Evolutionary conservation across 2,113 vertebrate species (phyloP), one percentile per base, ranked within the genome.

Genomic region (Mormyrus lacerda): DNA sequence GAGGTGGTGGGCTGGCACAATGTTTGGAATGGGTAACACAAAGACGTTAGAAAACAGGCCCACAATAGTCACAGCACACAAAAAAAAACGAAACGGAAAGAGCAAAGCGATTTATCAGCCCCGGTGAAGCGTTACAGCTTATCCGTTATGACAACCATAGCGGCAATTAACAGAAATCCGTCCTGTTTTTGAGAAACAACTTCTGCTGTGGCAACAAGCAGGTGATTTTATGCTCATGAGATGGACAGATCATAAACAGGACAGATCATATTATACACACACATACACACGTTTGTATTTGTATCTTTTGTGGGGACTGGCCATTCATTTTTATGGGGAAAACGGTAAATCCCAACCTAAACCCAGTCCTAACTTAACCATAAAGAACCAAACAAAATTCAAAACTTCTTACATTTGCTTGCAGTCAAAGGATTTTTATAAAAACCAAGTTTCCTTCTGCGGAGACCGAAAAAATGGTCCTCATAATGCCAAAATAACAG

Each of bases 1-100:
- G 91, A 88, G 24, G 21, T 42, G 35, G 24, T 86, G 89, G 92
- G 58, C 17, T 45, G 42, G 44, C 48, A 83, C 11, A 45, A 21
- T 0, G 44, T 47, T 19, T 15, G 10, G 45, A 69, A 11, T 9
- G 61, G 87, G 24, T 27, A 87, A 88, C 21, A 65, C 0, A 4
- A 82, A 82, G 39, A 44, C 4, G 13, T 42, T 4, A 39, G 27
- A 44, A 44, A 83, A 45, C 5, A 3, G 21, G 35, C 13, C 21
- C 6, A 84, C 21, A 24, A 84, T n/a, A 0, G 6, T 9, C 4
- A 55, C 13, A 58, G 51, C 17, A 58, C 6, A 24, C 44, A 17
- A 51, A 51, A 51, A 21, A n/a, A 27, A 85, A 0, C 2, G 5
- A n/a, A 42, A 39, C 3, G 3, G 5, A 79, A 79, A 44, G 19